phyloP scores from a whole-genome alignment of 2,888 invertebrate species.

The Drosophila mercatorum region DNA sequence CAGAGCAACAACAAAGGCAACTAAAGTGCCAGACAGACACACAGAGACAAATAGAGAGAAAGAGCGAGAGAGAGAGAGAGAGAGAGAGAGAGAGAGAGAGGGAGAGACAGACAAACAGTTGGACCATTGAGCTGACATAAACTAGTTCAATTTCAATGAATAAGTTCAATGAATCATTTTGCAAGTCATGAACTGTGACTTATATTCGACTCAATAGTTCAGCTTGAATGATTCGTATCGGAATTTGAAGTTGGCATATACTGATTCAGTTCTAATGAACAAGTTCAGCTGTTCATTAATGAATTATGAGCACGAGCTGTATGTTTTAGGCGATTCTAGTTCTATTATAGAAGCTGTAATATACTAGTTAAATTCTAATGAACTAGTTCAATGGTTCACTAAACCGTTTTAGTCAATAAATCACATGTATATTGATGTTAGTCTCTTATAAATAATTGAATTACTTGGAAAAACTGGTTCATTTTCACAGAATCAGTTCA shows the following conservation, averaged over 20 bases:
- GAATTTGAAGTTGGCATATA: not conserved
- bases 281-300: not conserved
- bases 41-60: not conserved
- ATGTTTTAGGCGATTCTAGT: not conserved
- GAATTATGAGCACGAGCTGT: not conserved
- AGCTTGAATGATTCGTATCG: conserved; percentile 2
- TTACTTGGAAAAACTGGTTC: not conserved
- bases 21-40: conserved; percentile 51
- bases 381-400: not conserved
- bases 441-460: not conserved
- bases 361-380: not conserved
- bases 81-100: not conserved
- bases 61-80: conserved; percentile 2
- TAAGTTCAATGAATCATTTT: conserved; percentile 7
- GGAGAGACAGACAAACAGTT: conserved; percentile 6
- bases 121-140: conserved; percentile 1
- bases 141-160: conserved; percentile 8
- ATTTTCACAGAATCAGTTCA: not conserved
- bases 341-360: not conserved
- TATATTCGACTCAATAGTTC: not conserved
- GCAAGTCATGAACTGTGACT: conserved; percentile 2
- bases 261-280: not conserved
- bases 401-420: not conserved
- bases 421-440: not conserved
- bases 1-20: conserved; percentile 41